phyloP scores from a whole-genome alignment of 1,140 invertebrate genomes.

The Mylabris phalerata region DNA sequence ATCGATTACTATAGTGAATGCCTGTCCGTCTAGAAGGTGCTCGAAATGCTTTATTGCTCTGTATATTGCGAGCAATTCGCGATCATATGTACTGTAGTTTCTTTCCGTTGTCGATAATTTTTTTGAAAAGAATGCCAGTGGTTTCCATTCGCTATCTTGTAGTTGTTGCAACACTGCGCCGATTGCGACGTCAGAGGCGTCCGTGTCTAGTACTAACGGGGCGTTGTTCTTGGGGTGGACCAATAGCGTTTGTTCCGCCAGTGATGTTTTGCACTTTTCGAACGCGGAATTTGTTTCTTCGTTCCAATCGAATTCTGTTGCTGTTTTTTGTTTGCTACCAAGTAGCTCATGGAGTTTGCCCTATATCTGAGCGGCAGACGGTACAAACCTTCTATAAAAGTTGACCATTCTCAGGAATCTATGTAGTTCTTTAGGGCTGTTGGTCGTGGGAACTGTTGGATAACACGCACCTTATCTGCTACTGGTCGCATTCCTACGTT shows the following conservation, averaged over 20 bases:
- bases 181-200: conserved; percentile 29
- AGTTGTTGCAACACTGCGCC: conserved; percentile 34
- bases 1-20: conserved; percentile 22
- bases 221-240: conserved; percentile 27
- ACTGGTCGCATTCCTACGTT: no score
- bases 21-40: conserved; percentile 26
- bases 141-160: conserved; percentile 12
- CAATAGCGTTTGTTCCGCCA: conserved; percentile 30
- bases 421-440: conserved; percentile 23
- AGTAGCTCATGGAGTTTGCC: conserved; percentile 28
- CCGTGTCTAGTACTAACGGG: conserved; percentile 20
- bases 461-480: no score
- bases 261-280: conserved; percentile 18
- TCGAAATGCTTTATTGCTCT: conserved; percentile 27
- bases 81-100: no score
- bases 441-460: conserved; percentile 23
- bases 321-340: conserved; percentile 19
- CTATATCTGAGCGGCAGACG: no score
- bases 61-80: conserved; percentile 43
- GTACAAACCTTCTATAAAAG: conserved; percentile 35
- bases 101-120: conserved; percentile 34
- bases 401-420: conserved; percentile 38
- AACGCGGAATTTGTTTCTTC: conserved; percentile 32
- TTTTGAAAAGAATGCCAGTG: conserved; percentile 10
- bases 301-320: conserved; percentile 27